Evolutionary conservation across 2,797 vertebrate species (phyloP).

Genomic region (Bradypus variegatus): DNA sequence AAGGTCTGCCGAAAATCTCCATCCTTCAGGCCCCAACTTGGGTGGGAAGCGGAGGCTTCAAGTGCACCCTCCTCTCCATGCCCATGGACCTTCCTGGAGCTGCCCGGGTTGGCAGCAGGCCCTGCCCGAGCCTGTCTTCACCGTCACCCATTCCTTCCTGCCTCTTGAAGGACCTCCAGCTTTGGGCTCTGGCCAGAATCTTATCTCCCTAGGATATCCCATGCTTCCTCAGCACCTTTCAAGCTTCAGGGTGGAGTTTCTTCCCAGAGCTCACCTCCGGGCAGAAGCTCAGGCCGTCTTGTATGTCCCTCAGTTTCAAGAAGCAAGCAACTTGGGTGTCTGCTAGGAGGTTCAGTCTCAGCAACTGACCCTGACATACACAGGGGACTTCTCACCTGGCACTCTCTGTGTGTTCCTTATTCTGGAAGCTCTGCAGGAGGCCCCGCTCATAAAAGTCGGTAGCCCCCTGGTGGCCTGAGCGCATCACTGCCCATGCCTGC

Average conservation of each 20-base stretch:
- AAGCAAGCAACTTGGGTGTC: background rate
- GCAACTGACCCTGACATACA: background rate
- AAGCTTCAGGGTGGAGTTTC: background rate
- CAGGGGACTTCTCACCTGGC: background rate
- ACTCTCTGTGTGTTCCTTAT: background rate
- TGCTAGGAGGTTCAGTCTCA: background rate
- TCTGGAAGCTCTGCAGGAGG: background rate
- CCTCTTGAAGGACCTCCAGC: background rate
- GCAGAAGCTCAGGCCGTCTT: background rate
- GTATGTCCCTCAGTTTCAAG: background rate
- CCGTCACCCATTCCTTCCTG: background rate
- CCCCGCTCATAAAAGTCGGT: background rate
- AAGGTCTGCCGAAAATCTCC: background rate
- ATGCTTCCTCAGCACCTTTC: background rate
- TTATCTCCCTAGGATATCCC: background rate
- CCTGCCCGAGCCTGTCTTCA: background rate
- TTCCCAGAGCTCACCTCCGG: background rate
- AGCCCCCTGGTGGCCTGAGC: constrained; percentile 24
- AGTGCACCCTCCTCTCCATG: background rate
- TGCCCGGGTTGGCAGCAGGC: background rate
- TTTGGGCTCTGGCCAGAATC: background rate
- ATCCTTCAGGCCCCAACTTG: background rate
- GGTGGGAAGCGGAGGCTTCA: too few relatives aligned
- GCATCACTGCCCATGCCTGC: background rate
- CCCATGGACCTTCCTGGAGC: background rate